These are phyloP conservation scores for Nautilus pompilius DNA, from an alignment of 1,140 invertebrate genomes.

Conservation along the genomic window DNA sequence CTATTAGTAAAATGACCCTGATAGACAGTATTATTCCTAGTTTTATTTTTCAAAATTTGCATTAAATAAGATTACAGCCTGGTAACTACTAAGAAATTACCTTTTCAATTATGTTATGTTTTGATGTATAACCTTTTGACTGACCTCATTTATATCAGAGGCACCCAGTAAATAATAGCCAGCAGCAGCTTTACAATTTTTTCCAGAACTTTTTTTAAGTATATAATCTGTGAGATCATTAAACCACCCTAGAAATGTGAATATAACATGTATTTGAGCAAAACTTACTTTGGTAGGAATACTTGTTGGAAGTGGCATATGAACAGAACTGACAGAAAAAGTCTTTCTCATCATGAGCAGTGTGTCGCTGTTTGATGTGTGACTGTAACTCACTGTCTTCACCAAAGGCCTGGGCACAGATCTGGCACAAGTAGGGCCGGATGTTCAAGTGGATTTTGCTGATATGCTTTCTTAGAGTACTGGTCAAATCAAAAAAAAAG, in stretches of 20 bases:
- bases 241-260: background rate
- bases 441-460: conserved; percentile 32
- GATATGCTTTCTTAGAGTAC: conserved; percentile 28
- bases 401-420: conserved; percentile 31
- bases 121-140: no score
- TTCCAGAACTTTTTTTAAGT: no score
- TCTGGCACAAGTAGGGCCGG: conserved; percentile 34
- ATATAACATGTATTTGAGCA: background rate
- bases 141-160: no score
- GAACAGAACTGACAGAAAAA: conserved; percentile 29
- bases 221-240: no score
- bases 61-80: no score
- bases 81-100: no score
- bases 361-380: conserved; percentile 24
- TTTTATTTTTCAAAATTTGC: no score
- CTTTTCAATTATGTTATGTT: no score
- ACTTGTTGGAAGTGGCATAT: conserved; percentile 30
- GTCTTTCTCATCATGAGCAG: conserved; percentile 17
- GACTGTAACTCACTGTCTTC: conserved; percentile 25
- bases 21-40: no score
- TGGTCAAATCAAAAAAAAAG: conserved; percentile 13
- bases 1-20: no score
- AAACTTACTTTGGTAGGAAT: conserved; percentile 29
- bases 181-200: no score
- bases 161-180: no score